phyloP scores from a whole-genome alignment of 2,797 vertebrate species.

The Clamator glandarius region DNA sequence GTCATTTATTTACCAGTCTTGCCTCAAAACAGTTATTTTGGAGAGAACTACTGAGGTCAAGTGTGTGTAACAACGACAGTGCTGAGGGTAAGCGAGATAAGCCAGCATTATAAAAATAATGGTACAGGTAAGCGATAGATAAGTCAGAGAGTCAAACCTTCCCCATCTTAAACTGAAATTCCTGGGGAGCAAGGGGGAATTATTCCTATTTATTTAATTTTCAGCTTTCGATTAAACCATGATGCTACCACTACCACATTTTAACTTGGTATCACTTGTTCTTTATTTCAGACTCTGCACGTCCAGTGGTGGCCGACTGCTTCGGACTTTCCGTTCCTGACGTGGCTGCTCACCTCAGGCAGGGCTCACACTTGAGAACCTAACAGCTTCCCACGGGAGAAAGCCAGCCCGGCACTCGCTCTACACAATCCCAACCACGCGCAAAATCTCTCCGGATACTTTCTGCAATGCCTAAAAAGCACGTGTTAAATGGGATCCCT shows the following conservation, averaged over 20 bases:
- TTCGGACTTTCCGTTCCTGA: background rate
- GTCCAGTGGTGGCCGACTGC: background rate
- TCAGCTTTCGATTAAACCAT: background rate
- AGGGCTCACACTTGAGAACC: background rate
- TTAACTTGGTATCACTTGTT: background rate
- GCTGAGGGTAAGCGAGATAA: background rate
- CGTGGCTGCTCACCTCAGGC: background rate
- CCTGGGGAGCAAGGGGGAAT: background rate
- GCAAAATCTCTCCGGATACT: background rate
- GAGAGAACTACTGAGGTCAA: background rate
- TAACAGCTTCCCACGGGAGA: background rate
- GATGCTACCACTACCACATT: background rate
- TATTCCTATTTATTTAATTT: background rate
- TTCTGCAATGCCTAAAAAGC: background rate
- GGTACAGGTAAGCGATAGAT: background rate
- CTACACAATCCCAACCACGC: background rate
- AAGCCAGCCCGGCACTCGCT: background rate
- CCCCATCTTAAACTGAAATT: background rate
- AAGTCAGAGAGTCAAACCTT: background rate
- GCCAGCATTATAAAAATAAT: conserved; percentile 7
- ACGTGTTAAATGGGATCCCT: background rate
- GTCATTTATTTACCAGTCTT: background rate
- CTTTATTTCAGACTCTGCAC: background rate
- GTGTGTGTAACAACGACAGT: background rate
- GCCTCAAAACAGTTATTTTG: conserved; percentile 1